These are phyloP conservation scores for Chlorocebus sabaeus DNA, from an alignment of 2,113 vertebrate genomes.

Conservation along the genomic window DNA sequence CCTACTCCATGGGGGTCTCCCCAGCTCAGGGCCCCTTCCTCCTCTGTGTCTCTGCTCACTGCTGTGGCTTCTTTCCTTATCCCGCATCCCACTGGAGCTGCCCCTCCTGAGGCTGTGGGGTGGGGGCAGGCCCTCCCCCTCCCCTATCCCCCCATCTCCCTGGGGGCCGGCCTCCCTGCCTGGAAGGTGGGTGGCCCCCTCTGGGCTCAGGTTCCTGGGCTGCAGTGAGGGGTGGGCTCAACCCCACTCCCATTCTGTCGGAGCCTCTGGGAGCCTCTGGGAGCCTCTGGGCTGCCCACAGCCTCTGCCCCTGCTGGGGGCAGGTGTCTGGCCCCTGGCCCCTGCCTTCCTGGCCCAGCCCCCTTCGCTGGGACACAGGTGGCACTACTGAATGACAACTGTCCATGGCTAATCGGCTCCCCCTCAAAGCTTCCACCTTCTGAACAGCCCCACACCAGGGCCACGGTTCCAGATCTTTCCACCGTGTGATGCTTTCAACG, in stretches of 20 bases:
- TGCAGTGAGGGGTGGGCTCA: no score
- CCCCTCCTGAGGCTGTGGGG: neutral
- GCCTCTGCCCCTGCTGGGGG: neutral
- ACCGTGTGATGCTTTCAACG: fast-evolving
- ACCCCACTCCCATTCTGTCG: neutral
- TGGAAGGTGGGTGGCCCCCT: fast-evolving
- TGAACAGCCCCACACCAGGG: neutral
- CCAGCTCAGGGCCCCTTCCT: neutral
- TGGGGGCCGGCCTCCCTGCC: neutral
- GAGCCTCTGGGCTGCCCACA: no score
- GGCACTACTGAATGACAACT: neutral
- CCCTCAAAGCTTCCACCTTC: neutral
- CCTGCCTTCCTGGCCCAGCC: neutral
- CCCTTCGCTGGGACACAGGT: no score
- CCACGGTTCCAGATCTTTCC: neutral
- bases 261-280: neutral
- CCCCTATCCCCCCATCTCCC: neutral
- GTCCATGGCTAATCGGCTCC: neutral
- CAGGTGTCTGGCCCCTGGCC: neutral
- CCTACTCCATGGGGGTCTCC: fast-evolving
- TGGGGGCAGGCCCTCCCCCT: fast-evolving
- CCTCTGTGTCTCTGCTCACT: neutral
- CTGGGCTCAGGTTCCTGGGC: neutral
- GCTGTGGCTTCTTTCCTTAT: neutral
- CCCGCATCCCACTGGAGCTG: no score